Percentiles rank a stretch among this genome's conserved stretches.
These are phyloP conservation scores for Limnothrissa miodon DNA, from an alignment of 2,113 vertebrate species.

Conservation along the genomic window DNA sequence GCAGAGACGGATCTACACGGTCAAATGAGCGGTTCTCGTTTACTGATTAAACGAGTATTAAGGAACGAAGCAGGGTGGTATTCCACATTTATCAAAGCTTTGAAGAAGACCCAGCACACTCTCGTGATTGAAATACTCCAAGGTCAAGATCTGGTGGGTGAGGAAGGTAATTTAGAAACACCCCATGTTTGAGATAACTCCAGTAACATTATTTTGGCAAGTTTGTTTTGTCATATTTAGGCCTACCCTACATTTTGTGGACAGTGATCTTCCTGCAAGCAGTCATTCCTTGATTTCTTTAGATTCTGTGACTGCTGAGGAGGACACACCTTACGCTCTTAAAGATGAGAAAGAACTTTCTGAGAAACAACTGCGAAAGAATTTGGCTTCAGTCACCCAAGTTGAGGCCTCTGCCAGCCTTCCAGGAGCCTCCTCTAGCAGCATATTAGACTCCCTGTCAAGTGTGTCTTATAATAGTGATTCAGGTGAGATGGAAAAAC, in stretches of 20 bases:
- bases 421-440: background rate
- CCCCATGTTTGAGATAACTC: background rate
- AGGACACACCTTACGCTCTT: background rate
- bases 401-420: background rate
- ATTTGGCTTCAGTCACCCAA: background rate
- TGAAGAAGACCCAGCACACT: conserved; percentile 69
- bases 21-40: conserved; percentile 65
- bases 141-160: conserved; percentile 44
- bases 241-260: background rate
- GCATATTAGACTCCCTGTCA: background rate
- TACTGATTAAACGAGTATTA: conserved; percentile 79
- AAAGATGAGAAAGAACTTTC: conserved; percentile 31
- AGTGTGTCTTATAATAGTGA: background rate
- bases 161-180: conserved; percentile 45
- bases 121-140: conserved; percentile 65
- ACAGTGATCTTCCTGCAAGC: background rate
- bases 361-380: background rate
- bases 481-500: background rate
- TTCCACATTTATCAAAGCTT: conserved; percentile 73
- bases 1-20: conserved; percentile 55
- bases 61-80: conserved; percentile 80
- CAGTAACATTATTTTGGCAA: background rate
- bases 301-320: conserved; percentile 7
- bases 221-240: no score
- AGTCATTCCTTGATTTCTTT: background rate